Evolutionary conservation across 2,113 vertebrate species (phyloP).

Genomic region (Fulica atra): DNA sequence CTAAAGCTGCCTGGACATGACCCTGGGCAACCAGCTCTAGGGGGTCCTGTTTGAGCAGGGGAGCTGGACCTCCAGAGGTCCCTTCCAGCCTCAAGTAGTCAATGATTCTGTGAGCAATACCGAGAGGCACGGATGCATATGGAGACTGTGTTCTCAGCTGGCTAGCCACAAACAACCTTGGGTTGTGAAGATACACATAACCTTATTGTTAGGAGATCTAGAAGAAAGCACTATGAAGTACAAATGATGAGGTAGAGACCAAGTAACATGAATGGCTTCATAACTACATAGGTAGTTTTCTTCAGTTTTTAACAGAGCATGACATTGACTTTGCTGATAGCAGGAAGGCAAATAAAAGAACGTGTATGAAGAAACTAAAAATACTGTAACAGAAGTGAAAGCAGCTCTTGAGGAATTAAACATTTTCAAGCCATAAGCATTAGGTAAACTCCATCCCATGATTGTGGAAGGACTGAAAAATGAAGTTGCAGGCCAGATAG

Average conservation of each 20-base stretch:
- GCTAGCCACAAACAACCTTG: neutral
- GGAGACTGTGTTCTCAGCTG: neutral
- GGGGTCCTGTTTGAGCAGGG: neutral
- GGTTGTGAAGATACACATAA: neutral
- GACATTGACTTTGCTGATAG: neutral
- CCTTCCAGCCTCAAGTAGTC: neutral
- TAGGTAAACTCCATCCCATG: neutral
- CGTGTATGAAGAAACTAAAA: neutral
- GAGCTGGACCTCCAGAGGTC: neutral
- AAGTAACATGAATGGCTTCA: neutral
- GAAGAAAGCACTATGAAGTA: neutral
- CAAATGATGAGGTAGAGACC: neutral
- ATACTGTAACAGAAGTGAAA: neutral
- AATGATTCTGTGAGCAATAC: neutral
- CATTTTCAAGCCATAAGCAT: neutral
- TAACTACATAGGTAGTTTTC: neutral
- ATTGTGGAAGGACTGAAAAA: neutral
- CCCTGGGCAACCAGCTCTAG: accelerated
- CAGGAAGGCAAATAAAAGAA: neutral
- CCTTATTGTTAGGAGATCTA: neutral
- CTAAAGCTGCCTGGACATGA: neutral
- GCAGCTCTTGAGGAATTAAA: neutral
- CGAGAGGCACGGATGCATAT: neutral
- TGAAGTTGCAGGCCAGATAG: neutral
- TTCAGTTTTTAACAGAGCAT: neutral